These are phyloP conservation scores for Drosophila pseudoananassae DNA, from an alignment of 1,140 invertebrate genomes.

Conservation along the genomic window DNA sequence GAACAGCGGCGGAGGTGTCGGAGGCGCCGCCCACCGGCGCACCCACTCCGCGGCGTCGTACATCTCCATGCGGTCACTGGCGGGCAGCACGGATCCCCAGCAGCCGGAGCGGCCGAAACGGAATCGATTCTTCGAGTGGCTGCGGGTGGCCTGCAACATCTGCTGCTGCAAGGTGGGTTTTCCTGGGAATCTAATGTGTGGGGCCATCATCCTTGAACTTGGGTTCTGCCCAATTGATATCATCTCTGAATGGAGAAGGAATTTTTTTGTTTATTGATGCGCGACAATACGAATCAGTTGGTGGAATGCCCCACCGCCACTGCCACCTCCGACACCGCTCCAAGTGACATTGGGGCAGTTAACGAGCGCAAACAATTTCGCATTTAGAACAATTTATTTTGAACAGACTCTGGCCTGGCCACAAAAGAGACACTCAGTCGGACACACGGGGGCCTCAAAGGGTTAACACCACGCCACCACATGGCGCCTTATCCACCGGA, in stretches of 20 bases:
- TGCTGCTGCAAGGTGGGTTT: conserved; percentile 74
- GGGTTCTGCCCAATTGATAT: not conserved
- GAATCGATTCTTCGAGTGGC: conserved; percentile 64
- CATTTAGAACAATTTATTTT: conserved; percentile 57
- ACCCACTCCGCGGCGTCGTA: conserved; percentile 70
- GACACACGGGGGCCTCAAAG: conserved; percentile 14
- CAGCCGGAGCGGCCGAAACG: conserved; percentile 39
- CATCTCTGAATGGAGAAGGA: not conserved
- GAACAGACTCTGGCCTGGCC: conserved; percentile 19
- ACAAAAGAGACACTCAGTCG: not conserved
- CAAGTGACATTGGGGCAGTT: conserved; percentile 27
- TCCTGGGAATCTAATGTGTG: no score
- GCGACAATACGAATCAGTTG: conserved; percentile 54
- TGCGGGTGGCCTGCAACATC: conserved; percentile 52
- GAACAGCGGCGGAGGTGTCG: conserved; percentile 6
- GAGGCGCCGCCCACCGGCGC: conserved; percentile 51
- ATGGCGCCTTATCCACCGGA: conserved; percentile 4
- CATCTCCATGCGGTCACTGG: conserved; percentile 70
- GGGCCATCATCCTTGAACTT: no score
- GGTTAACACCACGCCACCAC: no score
- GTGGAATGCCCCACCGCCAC: no score
- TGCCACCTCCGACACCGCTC: not conserved
- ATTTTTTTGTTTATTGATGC: conserved; percentile 46
- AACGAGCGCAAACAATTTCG: conserved; percentile 55
- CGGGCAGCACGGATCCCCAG: conserved; percentile 33